A percentile compares a stretch with the other conserved stretches of the same genome.
These are phyloP conservation scores for Psilanteris sp. DNA, from an alignment of 1,140 invertebrate species.

Conservation along the genomic window DNA sequence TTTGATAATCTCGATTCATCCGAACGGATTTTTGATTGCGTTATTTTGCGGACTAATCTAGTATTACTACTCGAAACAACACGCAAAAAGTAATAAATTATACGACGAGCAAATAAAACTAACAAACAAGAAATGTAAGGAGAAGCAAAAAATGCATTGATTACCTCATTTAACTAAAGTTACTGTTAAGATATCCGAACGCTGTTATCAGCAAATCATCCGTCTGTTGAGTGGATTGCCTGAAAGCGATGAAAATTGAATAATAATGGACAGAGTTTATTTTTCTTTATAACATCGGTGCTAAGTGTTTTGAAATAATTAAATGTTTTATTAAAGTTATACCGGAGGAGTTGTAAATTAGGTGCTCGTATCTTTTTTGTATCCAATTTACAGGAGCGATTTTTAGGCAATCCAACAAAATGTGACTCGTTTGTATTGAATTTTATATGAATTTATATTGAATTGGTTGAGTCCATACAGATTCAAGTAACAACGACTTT, in stretches of 20 bases:
- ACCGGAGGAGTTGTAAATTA: constrained; percentile 61
- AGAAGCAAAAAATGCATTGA: constrained; percentile 60
- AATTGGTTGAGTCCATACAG: too few species aligned
- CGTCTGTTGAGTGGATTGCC: constrained; percentile 75
- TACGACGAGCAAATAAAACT: not conserved
- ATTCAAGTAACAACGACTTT: too few species aligned
- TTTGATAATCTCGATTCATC: not conserved
- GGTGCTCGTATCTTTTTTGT: constrained; percentile 72
- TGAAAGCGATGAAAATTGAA: constrained; percentile 51
- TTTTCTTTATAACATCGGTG: constrained; percentile 74
- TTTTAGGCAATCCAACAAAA: constrained; percentile 72
- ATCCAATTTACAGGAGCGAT: constrained; percentile 28
- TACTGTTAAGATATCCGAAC: constrained; percentile 71
- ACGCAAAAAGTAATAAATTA: too few species aligned
- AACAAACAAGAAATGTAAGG: not conserved
- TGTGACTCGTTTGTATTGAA: too few species aligned
- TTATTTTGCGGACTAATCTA: constrained; percentile 70
- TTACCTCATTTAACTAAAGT: constrained; percentile 77
- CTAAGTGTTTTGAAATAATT: constrained; percentile 70
- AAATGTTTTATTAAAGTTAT: constrained; percentile 72
- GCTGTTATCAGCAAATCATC: constrained; percentile 71
- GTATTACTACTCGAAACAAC: too few species aligned
- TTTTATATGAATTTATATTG: too few species aligned
- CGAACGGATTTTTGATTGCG: constrained; percentile 61
- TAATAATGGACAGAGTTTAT: constrained; percentile 49